Evolutionary conservation across 2,113 vertebrate genomes (phyloP), one percentile per base, ranked within the genome.

Genomic region (Mixornis gularis): DNA sequence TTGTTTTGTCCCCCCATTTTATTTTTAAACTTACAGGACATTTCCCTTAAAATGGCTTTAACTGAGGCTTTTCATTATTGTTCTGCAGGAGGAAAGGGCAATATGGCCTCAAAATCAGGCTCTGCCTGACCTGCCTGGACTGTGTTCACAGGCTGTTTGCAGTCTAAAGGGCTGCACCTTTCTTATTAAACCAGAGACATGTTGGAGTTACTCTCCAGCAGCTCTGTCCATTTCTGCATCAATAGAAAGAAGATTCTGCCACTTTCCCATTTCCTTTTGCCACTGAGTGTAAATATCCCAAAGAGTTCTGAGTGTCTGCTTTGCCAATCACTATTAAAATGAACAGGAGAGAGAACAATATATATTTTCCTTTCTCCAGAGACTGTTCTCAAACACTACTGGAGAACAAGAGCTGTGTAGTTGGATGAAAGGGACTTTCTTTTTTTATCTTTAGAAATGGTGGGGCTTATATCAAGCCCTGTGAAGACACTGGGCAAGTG

Each of bases 1-100:
- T 92, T 93, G 13, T 82, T 82, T 79, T 73, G 46, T 93, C 92
- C 36, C 29, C 38, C 12, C 26, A 59, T 62, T 92, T 93, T 93
- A 96, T 95, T 96, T 96, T 94, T 95, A 94, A 77, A 32, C 4
- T 85, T 43, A 49, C 26, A 85, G 51, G 74, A 93, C 38, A 72
- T 89, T 96, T 94, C 71, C 84, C 73, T 78, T 65, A 73, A 77
- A 70, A 79, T 66, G 17, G 40, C 21, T 79, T 90, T 81, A 71
- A 16, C 20, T 84, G 69, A n/a, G 52, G 9, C 17, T 91, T 90
- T 65, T 62, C 27, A 17, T 49, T 79, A 17, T 53, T 79, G 29
- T 24, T 87, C 7, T 79, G 14, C 32, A 59, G 29, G 24, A 62
- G 36, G 30, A 87, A 94, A 82, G 26, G 30, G 12, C n/a, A 81